A percentile compares a stretch with the other conserved stretches of the same genome.
Conservation (phyloP, 2,888 invertebrate genomes). For the Caenorhabditis macrosperma region DNA sequence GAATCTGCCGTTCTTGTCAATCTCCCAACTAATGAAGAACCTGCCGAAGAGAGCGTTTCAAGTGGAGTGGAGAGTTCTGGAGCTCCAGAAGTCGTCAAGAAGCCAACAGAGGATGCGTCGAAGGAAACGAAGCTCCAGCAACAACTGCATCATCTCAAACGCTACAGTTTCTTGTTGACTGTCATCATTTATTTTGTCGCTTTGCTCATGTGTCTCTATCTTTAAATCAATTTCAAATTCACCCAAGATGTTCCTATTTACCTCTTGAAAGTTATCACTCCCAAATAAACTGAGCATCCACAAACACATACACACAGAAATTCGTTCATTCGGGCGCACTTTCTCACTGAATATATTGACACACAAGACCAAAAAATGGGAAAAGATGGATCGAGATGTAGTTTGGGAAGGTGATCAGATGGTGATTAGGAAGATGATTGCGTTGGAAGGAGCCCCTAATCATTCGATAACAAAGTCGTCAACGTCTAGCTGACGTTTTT, state of each 20-base stretch:
- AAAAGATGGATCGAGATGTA: no score
- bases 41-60: not conserved
- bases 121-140: slow-evolving; percentile 1
- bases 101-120: not conserved
- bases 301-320: not conserved
- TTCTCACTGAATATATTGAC: not conserved
- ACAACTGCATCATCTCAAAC: slow-evolving; percentile 64
- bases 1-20: slow-evolving; percentile 14
- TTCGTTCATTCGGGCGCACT: slow-evolving; percentile 2
- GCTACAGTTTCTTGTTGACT: slow-evolving; percentile 56
- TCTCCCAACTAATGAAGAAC: slow-evolving; percentile 26
- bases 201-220: slow-evolving; percentile 41
- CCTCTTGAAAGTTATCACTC: no score
- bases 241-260: not conserved
- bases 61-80: no score
- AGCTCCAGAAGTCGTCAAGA: not conserved
- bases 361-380: no score
- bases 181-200: slow-evolving; percentile 54
- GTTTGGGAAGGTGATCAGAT: not conserved
- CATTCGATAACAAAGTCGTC: slow-evolving; percentile 35
- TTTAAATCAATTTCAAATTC: not conserved
- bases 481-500: slow-evolving; percentile 38
- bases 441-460: not conserved
- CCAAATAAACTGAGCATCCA: no score
- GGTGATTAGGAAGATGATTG: not conserved